Evolutionary conservation across 1,140 invertebrate genomes (phyloP).

Genomic region (Atopsyche davidsoni): DNA sequence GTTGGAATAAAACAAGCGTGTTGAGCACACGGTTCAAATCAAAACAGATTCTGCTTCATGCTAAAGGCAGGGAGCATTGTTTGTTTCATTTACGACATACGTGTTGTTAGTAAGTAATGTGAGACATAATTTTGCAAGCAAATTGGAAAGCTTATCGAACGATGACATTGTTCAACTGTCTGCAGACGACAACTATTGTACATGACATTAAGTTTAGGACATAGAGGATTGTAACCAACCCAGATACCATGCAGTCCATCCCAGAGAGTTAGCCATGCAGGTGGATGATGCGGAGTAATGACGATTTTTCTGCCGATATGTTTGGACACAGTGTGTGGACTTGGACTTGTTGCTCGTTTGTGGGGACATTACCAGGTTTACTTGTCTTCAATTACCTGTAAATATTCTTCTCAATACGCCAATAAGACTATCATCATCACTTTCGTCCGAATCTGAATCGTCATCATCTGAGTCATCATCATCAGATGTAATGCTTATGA

Average conservation of each 20-base stretch:
- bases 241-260: background rate
- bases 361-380: constrained; percentile 40
- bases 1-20: constrained; percentile 20
- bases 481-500: constrained; percentile 27
- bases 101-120: constrained; percentile 31
- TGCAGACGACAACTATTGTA: constrained; percentile 44
- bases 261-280: constrained; percentile 40
- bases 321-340: constrained; percentile 4
- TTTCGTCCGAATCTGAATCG: constrained; percentile 43
- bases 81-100: constrained; percentile 28
- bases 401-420: constrained; percentile 45
- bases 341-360: constrained; percentile 34
- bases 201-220: constrained; percentile 16
- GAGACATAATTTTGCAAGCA: constrained; percentile 29
- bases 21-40: constrained; percentile 19
- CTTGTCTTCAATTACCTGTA: constrained; percentile 46
- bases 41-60: constrained; percentile 28
- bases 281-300: constrained; percentile 38
- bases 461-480: constrained; percentile 43
- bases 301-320: constrained; percentile 29
- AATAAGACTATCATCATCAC: constrained; percentile 49
- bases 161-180: constrained; percentile 33
- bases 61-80: constrained; percentile 25
- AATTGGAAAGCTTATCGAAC: constrained; percentile 29
- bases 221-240: constrained; percentile 15